These are phyloP conservation scores for Papilio protenor DNA, from an alignment of 2,888 invertebrate genomes.

Conservation along the genomic window DNA sequence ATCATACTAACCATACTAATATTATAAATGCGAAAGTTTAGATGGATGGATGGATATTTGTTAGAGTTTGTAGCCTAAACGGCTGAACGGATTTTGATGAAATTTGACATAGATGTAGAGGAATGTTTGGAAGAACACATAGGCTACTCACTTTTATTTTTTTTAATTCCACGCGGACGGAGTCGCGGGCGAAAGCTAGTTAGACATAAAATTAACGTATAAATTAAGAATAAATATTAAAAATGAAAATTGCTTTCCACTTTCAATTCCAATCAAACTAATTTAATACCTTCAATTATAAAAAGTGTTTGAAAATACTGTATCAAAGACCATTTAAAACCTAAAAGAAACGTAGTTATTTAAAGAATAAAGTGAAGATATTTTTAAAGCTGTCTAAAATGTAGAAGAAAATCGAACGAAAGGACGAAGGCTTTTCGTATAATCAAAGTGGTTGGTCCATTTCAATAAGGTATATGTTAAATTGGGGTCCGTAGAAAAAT, in stretches of 20 bases:
- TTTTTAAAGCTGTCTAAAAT: slow-evolving; percentile 6
- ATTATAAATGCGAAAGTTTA: no score
- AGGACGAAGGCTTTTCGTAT: slow-evolving; percentile 36
- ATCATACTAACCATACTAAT: no score
- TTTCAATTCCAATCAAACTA: not conserved
- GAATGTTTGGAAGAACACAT: no score
- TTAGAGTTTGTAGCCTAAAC: no score
- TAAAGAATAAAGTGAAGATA: not conserved
- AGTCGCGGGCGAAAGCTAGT: no score
- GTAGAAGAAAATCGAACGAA: slow-evolving; percentile 13
- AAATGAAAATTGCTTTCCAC: not conserved
- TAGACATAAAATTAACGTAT: not conserved
- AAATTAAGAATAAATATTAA: not conserved
- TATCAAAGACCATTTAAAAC: not conserved
- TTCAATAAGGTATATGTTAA: slow-evolving; percentile 31
- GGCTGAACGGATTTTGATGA: no score
- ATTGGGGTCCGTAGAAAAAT: slow-evolving; percentile 21
- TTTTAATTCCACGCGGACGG: no score
- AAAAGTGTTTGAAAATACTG: not conserved
- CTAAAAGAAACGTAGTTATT: not conserved
- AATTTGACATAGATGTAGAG: no score
- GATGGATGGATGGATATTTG: no score
- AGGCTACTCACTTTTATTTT: no score
- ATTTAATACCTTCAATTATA: not conserved
- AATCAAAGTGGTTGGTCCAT: slow-evolving; percentile 35